These are phyloP conservation scores for Poliocrania exsul DNA, from an alignment of 2,797 vertebrate genomes.

Conservation along the genomic window DNA sequence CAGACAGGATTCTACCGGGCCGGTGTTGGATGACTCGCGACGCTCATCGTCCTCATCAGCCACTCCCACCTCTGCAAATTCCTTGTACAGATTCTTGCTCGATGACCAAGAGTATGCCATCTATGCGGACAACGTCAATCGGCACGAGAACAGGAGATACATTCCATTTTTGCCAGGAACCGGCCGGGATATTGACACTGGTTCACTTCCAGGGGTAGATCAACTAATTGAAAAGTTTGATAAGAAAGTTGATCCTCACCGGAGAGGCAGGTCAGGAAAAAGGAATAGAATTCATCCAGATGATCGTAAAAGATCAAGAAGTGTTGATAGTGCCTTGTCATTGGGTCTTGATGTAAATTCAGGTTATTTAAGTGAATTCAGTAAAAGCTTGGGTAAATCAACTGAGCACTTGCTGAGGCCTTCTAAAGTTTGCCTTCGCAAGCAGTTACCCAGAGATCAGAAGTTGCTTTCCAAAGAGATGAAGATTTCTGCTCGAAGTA, in stretches of 20 bases:
- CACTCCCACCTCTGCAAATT: constrained; percentile 79
- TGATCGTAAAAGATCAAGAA: constrained; percentile 91
- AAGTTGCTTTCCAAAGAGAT: constrained; percentile 49
- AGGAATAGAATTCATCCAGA: constrained; percentile 89
- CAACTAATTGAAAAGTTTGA: constrained; percentile 96
- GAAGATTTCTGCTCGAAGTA: constrained; percentile 33
- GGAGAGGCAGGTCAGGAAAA: constrained; percentile 87
- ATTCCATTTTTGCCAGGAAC: constrained; percentile 94
- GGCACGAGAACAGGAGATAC: constrained; percentile 94
- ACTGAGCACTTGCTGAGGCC: constrained; percentile 88
- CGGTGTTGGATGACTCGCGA: constrained; percentile 79
- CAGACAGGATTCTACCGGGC: constrained; percentile 87
- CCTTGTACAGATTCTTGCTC: constrained; percentile 74
- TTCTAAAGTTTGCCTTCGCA: constrained; percentile 83
- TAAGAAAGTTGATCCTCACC: constrained; percentile 79
- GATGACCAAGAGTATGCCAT: constrained; percentile 91
- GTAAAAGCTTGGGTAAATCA: constrained; percentile 80
- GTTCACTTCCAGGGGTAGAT: constrained; percentile 89
- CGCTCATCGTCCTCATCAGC: constrained; percentile 87
- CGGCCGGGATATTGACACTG: constrained; percentile 94
- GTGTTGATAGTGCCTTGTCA: constrained; percentile 88
- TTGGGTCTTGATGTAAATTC: constrained; percentile 75
- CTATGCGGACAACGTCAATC: constrained; percentile 90
- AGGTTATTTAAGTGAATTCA: constrained; percentile 76
- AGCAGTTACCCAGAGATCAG: constrained; percentile 44